phyloP scores from a whole-genome alignment of 2,888 invertebrate genomes.

The Chrysina gloriosa region DNA sequence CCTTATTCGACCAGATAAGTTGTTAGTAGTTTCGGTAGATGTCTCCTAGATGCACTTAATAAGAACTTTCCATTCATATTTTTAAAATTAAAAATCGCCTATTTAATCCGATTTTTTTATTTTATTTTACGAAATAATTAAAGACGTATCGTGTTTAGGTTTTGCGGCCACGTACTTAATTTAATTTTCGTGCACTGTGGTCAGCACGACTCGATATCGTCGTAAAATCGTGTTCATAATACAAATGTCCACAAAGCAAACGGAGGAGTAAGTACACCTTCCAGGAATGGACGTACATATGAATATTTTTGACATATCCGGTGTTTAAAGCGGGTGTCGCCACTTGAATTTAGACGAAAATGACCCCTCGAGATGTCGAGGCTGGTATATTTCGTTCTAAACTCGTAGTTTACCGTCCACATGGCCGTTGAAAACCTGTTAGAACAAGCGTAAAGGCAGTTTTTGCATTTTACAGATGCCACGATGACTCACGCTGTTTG shows the following conservation, averaged over 20 bases:
- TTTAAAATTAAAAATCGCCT: no score
- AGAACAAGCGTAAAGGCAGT: slow-evolving; percentile 48
- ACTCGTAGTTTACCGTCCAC: slow-evolving; percentile 9
- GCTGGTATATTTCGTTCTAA: neutral
- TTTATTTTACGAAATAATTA: no score
- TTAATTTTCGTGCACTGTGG: slow-evolving; percentile 45
- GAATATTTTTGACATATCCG: slow-evolving; percentile 28
- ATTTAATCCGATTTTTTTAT: no score
- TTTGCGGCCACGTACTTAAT: slow-evolving; percentile 1
- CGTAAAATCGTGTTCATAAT: slow-evolving; percentile 11
- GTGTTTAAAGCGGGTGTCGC: slow-evolving; percentile 8
- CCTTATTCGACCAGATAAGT: neutral
- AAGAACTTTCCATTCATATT: no score
- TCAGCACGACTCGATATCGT: slow-evolving; percentile 24
- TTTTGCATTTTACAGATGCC: slow-evolving; percentile 51
- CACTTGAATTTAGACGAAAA: slow-evolving; percentile 5
- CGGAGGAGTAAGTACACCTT: slow-evolving; percentile 4
- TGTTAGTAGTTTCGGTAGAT: neutral
- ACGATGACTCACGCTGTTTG: slow-evolving; percentile 45
- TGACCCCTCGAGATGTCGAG: neutral
- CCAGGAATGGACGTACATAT: slow-evolving; percentile 18
- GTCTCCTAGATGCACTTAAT: neutral
- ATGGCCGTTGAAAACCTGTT: slow-evolving; percentile 42
- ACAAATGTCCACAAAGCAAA: slow-evolving; percentile 5
- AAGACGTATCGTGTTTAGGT: neutral